A percentile compares a stretch with the other conserved stretches of the same genome.
Conservation (phyloP, 2,797 vertebrate species). For the Manis pentadactyla region DNA sequence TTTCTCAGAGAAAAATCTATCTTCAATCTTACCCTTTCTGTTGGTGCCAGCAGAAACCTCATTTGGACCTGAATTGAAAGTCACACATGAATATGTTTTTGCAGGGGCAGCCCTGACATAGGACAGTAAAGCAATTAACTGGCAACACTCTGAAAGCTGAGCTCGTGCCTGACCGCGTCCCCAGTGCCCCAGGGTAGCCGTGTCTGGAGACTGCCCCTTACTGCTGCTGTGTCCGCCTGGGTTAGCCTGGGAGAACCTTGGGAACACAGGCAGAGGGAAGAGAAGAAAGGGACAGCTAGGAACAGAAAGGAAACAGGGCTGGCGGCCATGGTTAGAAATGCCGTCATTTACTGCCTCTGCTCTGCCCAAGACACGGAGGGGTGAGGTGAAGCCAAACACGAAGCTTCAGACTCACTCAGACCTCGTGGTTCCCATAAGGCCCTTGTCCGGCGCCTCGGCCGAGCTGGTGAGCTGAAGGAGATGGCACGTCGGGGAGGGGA, state of each 20-base stretch:
- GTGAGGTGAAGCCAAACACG: neutral
- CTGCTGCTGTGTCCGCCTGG: neutral
- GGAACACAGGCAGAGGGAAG: neutral
- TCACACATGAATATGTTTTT: neutral
- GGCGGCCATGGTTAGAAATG: neutral
- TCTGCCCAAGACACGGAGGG: accelerated
- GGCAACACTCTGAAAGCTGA: neutral
- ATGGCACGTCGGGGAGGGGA: accelerated
- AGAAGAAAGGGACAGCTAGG: neutral
- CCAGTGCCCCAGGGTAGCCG: accelerated
- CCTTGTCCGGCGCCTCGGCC: accelerated
- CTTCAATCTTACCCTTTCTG: neutral
- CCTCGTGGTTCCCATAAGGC: neutral
- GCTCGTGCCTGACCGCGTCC: neutral
- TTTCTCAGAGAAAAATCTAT: neutral
- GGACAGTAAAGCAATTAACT: neutral
- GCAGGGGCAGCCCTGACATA: neutral
- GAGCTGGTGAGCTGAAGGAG: neutral
- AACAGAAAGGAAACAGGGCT: neutral
- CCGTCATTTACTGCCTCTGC: neutral
- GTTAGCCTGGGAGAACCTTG: neutral
- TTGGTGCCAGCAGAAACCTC: neutral
- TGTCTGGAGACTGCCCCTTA: neutral
- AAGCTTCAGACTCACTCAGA: accelerated
- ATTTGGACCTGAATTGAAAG: neutral